Percentiles rank a stretch among this genome's conserved stretches.
Conservation (phyloP, 2,888 invertebrate species). For the Timema cristinae region DNA sequence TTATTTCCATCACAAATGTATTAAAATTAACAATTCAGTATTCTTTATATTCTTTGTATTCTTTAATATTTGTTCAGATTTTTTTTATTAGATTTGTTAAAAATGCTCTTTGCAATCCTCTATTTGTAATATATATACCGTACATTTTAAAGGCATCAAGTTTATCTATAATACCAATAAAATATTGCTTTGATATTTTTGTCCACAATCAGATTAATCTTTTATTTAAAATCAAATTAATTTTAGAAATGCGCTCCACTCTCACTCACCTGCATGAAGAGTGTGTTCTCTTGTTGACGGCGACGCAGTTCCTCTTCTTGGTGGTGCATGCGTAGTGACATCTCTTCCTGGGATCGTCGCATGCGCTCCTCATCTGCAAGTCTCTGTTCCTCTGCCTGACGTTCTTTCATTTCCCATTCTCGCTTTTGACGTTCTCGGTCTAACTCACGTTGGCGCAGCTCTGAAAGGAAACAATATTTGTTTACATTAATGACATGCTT, state of each 20-base stretch:
- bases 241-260: not conserved
- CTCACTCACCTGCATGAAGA: slow-evolving; percentile 71
- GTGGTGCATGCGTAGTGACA: slow-evolving; percentile 67
- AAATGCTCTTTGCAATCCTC: too few species aligned
- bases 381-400: slow-evolving; percentile 75
- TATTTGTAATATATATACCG: too few species aligned
- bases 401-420: slow-evolving; percentile 77
- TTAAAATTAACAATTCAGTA: too few species aligned
- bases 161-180: too few species aligned
- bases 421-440: slow-evolving; percentile 83
- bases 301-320: slow-evolving; percentile 83
- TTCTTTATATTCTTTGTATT: too few species aligned
- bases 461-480: slow-evolving; percentile 39
- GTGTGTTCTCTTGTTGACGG: slow-evolving; percentile 80
- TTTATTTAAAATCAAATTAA: not conserved
- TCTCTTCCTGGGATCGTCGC: slow-evolving; percentile 70
- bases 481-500: too few species aligned
- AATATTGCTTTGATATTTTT: too few species aligned
- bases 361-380: slow-evolving; percentile 63
- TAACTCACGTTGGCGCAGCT: slow-evolving; percentile 77
- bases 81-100: too few species aligned
- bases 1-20: too few species aligned
- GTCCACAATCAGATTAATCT: too few species aligned
- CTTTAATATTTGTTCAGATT: too few species aligned
- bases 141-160: too few species aligned